Conservation (phyloP, 2,113 vertebrate species). For the Macquaria australasica region DNA sequence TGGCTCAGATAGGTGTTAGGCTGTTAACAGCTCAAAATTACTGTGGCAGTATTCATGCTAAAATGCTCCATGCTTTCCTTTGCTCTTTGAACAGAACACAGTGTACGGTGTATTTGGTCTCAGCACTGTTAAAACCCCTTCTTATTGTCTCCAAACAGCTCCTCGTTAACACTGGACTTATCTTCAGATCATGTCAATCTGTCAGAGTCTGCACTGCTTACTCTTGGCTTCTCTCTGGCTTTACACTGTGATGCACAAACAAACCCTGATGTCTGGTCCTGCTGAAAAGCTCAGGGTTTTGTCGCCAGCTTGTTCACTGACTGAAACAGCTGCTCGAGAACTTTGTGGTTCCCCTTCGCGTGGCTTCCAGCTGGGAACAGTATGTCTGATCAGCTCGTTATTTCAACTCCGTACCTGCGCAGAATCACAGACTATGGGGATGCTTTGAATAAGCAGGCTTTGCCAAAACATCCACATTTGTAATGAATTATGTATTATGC, state of each 20-base stretch:
- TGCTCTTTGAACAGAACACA: not conserved
- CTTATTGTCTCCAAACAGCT: slow-evolving; percentile 31
- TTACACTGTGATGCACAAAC: slow-evolving; percentile 43
- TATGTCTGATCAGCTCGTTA: not conserved
- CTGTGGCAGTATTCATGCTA: not conserved
- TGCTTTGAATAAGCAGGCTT: not conserved
- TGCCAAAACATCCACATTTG: not conserved
- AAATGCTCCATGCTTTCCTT: not conserved
- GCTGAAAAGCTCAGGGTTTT: slow-evolving; percentile 38
- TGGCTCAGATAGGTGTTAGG: not conserved
- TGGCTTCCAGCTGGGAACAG: slow-evolving; percentile 2
- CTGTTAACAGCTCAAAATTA: slow-evolving; percentile 7
- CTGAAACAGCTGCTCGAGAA: slow-evolving; percentile 55
- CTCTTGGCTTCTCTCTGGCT: slow-evolving; percentile 56
- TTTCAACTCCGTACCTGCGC: slow-evolving; percentile 6
- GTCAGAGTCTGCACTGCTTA: slow-evolving; percentile 46
- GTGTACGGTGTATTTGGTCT: not conserved
- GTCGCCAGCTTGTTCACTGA: slow-evolving; percentile 27
- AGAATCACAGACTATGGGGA: not conserved
- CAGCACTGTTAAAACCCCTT: not conserved
- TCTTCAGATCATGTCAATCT: slow-evolving; percentile 57
- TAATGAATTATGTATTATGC: not conserved
- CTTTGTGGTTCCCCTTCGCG: not conserved
- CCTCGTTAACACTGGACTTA: slow-evolving; percentile 60
- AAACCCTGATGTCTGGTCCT: slow-evolving; percentile 47